phyloP scores from a whole-genome alignment of 2,797 vertebrate genomes.

The Poecile montanus region DNA sequence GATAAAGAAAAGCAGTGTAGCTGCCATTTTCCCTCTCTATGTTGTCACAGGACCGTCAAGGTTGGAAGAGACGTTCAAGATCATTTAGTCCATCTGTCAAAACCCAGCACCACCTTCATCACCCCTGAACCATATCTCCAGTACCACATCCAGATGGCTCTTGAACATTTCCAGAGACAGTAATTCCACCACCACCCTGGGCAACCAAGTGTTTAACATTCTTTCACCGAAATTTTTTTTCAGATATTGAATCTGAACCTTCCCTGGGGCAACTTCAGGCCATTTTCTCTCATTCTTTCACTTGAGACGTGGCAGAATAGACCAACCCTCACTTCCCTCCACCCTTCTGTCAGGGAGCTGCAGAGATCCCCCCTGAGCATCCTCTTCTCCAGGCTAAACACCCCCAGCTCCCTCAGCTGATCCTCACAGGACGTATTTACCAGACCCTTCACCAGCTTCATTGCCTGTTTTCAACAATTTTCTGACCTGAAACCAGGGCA shows the following conservation, averaged over 20 bases:
- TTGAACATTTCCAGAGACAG: neutral
- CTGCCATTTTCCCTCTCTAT: neutral
- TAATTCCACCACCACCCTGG: neutral
- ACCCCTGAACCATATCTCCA: neutral
- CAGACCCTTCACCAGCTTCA: neutral
- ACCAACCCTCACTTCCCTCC: rapidly evolving
- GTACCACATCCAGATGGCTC: neutral
- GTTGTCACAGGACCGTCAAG: neutral
- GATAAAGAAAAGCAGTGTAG: neutral
- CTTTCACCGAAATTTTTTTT: neutral
- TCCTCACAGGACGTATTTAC: neutral
- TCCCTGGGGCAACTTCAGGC: neutral
- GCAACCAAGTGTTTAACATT: rapidly evolving
- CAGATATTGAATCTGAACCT: neutral
- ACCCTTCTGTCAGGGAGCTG: neutral
- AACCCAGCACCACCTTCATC: neutral
- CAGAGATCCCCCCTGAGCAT: too few species aligned
- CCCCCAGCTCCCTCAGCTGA: neutral
- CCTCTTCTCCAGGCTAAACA: neutral
- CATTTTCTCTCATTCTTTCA: neutral
- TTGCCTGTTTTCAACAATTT: neutral
- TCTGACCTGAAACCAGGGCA: neutral
- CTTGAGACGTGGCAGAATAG: neutral
- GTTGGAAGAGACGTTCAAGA: neutral
- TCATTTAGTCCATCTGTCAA: neutral